Conservation (phyloP, 1,140 invertebrate species). For the Lethrus apterus region DNA sequence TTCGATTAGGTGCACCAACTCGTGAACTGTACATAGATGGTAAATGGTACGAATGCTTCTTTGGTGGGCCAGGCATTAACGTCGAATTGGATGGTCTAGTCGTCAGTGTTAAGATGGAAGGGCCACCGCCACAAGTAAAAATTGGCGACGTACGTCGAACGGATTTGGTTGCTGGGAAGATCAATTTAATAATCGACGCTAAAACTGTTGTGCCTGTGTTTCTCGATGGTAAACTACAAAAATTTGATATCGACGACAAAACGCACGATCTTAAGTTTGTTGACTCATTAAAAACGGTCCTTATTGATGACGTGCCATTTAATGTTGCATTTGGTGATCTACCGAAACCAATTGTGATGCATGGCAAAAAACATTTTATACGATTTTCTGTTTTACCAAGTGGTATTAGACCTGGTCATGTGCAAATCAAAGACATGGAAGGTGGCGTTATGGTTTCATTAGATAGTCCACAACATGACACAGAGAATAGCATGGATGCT, state of each 20-base stretch:
- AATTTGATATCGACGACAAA: slow-evolving; percentile 66
- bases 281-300: slow-evolving; percentile 63
- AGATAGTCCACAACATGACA: slow-evolving; percentile 14
- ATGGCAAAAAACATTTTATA: slow-evolving; percentile 74
- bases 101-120: slow-evolving; percentile 70
- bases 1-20: slow-evolving; percentile 86
- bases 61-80: slow-evolving; percentile 79
- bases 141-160: slow-evolving; percentile 62
- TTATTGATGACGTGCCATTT: slow-evolving; percentile 79
- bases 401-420: slow-evolving; percentile 59
- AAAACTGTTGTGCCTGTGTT: slow-evolving; percentile 70
- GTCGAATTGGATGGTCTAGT: slow-evolving; percentile 75
- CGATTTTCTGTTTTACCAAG: slow-evolving; percentile 73
- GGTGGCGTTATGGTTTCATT: slow-evolving; percentile 24
- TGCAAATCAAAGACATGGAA: slow-evolving; percentile 63
- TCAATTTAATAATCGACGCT: slow-evolving; percentile 76
- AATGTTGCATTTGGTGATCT: slow-evolving; percentile 85
- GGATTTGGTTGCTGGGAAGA: slow-evolving; percentile 74
- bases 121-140: slow-evolving; percentile 78
- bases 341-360: slow-evolving; percentile 77
- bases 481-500: slow-evolving; percentile 21
- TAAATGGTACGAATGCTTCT: slow-evolving; percentile 79
- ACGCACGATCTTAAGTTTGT: slow-evolving; percentile 72
- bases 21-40: slow-evolving; percentile 86
- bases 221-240: slow-evolving; percentile 79